Evolutionary conservation across 2,888 invertebrate genomes (phyloP), one percentile per base, ranked within the genome.

Genomic region (Molanna angustata): DNA sequence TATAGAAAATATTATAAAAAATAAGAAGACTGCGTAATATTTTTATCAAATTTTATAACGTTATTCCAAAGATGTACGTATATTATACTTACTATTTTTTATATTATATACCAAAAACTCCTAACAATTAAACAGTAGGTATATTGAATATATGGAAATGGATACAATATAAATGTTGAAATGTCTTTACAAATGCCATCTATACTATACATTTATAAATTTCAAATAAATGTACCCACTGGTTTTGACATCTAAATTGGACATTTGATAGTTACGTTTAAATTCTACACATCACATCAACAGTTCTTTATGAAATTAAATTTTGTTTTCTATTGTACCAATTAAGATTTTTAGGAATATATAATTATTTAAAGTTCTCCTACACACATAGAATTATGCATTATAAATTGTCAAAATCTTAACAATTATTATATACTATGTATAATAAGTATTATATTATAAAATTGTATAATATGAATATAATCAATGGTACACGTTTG

Each of bases 201-300:
- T 54, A 54, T 18, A 35, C 50, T 54, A 54, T 47, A 39, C 48
- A 57, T 39, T 18, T 33, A 57, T n/a, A n/a, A 53, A 44, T 44
- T 44, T 37, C 44, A 35, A 40, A 49, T 44, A 39, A 33, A n/a
- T 39, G 43, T 49, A 49, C 31, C 39, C 44, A 40, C 52, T 45
- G 39, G 22, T 33, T 40, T 45, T 53, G 51, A 52, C 57, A 52
- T 32, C 49, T 49, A 56, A 32, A 33, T 49, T 53, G 52, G 56
- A 53, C 56, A 56, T 47, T 50, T 42, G 33, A 49, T 52, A n/a
- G n/a, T n/a, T n/a, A 49, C 31, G 40, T 45, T 18, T 43, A 44
- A 45, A 47, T 52, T 47, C 55, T 52, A 51, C 52, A 39, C 55
- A 48, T 50, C 55, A 55, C 49, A 44, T 50, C n/a, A 54, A 49